Evolutionary conservation across 2,113 vertebrate species (phyloP).

Genomic region (Speoplatyrhinus poulsoni): DNA sequence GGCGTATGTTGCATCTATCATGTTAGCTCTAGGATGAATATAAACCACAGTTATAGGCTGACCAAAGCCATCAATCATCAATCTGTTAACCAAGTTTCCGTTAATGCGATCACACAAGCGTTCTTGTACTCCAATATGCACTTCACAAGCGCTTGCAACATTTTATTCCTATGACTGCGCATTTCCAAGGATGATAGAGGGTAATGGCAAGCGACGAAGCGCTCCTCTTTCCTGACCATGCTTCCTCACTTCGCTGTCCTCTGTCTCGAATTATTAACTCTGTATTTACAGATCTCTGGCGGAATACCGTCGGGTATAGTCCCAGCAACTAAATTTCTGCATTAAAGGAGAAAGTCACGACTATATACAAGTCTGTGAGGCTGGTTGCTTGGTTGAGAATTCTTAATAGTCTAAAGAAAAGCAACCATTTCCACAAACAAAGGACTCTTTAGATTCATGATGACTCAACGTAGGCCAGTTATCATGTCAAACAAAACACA

Average conservation of each 20-base stretch:
- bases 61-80: background rate
- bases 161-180: background rate
- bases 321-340: background rate
- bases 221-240: background rate
- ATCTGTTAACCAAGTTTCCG: background rate
- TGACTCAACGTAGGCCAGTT: no score
- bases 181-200: background rate
- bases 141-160: background rate
- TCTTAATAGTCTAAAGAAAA: no score
- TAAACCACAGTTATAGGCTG: constrained; percentile 2
- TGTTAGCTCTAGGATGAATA: background rate
- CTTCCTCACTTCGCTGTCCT: background rate
- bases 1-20: background rate
- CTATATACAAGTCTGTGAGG: no score
- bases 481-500: no score
- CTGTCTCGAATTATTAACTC: background rate
- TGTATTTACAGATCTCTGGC: background rate
- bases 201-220: background rate
- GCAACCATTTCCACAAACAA: no score
- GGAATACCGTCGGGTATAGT: background rate
- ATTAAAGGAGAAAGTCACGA: background rate
- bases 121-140: background rate
- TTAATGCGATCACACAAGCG: constrained; percentile 1
- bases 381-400: no score
- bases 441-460: no score